Evolutionary conservation across 2,797 vertebrate genomes (phyloP).

Genomic region (Adrianichthys oophorus): DNA sequence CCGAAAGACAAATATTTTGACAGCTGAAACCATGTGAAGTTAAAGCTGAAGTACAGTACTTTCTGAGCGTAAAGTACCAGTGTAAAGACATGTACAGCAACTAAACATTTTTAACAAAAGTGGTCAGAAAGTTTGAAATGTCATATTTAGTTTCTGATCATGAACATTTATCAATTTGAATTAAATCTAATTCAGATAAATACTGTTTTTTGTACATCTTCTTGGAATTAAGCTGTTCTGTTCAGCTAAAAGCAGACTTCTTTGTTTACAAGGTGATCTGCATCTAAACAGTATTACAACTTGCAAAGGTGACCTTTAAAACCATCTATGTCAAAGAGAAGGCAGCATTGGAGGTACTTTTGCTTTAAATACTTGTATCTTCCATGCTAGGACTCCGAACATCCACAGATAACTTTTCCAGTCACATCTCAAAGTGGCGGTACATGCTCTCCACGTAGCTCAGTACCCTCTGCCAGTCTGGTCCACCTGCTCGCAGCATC

Average conservation of each 20-base stretch:
- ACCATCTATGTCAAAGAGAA: background rate
- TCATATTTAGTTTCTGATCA: too few species aligned
- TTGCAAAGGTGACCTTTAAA: too few species aligned
- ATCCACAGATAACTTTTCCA: constrained; percentile 15
- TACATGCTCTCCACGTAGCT: constrained; percentile 84
- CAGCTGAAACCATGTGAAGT: constrained; percentile 16
- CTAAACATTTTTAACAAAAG: constrained; percentile 10
- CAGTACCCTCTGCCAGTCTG: constrained; percentile 85
- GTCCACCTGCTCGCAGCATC: constrained; percentile 80
- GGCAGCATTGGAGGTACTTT: background rate
- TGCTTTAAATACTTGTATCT: background rate
- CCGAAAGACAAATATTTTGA: constrained; percentile 27
- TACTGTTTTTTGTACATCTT: too few species aligned
- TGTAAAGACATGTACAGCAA: constrained; percentile 59
- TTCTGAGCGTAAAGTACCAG: constrained; percentile 50
- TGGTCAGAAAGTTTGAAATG: too few species aligned
- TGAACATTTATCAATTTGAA: too few species aligned
- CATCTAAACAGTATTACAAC: too few species aligned
- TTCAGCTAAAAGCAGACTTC: too few species aligned
- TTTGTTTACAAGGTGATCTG: too few species aligned
- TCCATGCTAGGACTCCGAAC: constrained; percentile 10
- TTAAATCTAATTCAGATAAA: too few species aligned
- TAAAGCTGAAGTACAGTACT: constrained; percentile 41
- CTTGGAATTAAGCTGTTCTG: too few species aligned
- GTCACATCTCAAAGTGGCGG: constrained; percentile 84